Conservation (phyloP, 2,888 invertebrate genomes). For the Pseudanteris insignis region DNA sequence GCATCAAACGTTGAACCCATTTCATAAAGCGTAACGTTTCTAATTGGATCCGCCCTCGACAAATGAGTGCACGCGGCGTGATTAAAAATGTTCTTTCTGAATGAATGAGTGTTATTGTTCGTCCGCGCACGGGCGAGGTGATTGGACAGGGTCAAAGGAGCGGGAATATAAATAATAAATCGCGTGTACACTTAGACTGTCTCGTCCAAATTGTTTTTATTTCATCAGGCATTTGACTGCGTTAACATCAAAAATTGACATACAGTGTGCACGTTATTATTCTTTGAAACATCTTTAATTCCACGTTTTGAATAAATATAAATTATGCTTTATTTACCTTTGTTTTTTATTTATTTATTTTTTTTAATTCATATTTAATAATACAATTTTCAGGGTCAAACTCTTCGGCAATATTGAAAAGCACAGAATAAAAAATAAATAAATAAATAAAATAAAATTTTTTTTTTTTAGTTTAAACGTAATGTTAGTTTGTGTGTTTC, state of each 20-base stretch:
- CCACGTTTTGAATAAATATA: too few species aligned
- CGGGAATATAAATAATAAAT: slow-evolving; percentile 25
- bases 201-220: slow-evolving; percentile 24
- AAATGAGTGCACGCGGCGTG: slow-evolving; percentile 27
- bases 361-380: background rate
- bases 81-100: slow-evolving; percentile 24
- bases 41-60: slow-evolving; percentile 33
- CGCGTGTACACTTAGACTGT: slow-evolving; percentile 10
- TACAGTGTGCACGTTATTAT: background rate
- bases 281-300: background rate
- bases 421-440: too few species aligned
- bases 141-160: slow-evolving; percentile 6
- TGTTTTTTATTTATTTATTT: slow-evolving; percentile 3
- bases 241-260: slow-evolving; percentile 27
- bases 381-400: background rate
- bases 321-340: too few species aligned
- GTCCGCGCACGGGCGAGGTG: background rate
- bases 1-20: slow-evolving; percentile 66
- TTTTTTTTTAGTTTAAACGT: too few species aligned
- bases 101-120: slow-evolving; percentile 3
- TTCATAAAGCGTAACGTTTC: slow-evolving; percentile 57
- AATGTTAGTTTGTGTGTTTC: too few species aligned
- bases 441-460: too few species aligned
- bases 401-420: slow-evolving; percentile 18
- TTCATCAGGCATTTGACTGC: slow-evolving; percentile 9